phyloP scores from a whole-genome alignment of 2,888 invertebrate species.

The Syrista parreyssii region DNA sequence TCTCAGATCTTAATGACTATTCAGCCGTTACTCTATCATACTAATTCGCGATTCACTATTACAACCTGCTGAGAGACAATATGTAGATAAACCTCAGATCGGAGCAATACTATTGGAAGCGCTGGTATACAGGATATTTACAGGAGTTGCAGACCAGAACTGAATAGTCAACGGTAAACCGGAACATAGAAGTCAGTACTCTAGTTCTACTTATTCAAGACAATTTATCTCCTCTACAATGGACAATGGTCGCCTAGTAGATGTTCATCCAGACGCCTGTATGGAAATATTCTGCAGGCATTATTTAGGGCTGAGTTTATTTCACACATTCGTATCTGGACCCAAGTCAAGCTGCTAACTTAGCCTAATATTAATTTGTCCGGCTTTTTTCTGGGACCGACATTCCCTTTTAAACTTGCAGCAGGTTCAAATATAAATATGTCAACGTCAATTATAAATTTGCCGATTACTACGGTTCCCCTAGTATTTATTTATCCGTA shows the following conservation, averaged over 20 bases:
- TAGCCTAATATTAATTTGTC: no score
- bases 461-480: no score
- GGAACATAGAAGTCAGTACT: conserved; percentile 10
- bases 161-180: conserved; percentile 17
- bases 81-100: conserved; percentile 17
- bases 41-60: conserved; percentile 23
- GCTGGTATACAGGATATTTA: conserved; percentile 22
- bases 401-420: no score
- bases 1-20: conserved; percentile 21
- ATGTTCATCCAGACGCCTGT: conserved; percentile 10
- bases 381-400: no score
- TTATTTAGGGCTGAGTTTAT: no score
- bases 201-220: conserved; percentile 24
- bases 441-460: no score
- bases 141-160: conserved; percentile 19
- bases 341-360: no score
- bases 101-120: conserved; percentile 26
- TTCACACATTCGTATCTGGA: no score
- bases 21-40: conserved; percentile 20
- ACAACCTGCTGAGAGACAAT: conserved; percentile 9
- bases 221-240: conserved; percentile 13
- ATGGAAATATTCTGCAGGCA: no score
- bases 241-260: conserved; percentile 16
- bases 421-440: no score
- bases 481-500: no score